phyloP scores from a whole-genome alignment of 2,797 vertebrate genomes.

The Aviceda cuculoides region DNA sequence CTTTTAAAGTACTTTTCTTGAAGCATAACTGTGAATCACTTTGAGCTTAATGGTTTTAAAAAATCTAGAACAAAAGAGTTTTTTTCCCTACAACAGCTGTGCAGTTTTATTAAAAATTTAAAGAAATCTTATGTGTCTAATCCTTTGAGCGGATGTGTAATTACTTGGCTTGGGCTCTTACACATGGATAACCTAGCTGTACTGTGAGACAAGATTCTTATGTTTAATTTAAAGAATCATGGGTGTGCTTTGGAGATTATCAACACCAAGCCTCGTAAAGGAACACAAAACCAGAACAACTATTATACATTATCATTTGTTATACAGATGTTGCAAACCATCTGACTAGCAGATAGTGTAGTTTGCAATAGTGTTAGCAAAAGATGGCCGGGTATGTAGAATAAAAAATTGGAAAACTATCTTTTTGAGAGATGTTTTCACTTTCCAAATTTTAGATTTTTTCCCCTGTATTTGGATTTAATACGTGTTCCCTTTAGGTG shows the following conservation, averaged over 20 bases:
- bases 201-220: slow-evolving; percentile 68
- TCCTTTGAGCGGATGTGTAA: slow-evolving; percentile 75
- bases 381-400: background rate
- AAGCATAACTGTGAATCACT: slow-evolving; percentile 60
- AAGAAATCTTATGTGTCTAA: slow-evolving; percentile 74
- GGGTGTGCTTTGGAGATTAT: slow-evolving; percentile 66
- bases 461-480: background rate
- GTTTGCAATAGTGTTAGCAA: background rate
- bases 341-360: slow-evolving; percentile 23
- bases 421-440: background rate
- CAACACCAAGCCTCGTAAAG: slow-evolving; percentile 54
- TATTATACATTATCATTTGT: slow-evolving; percentile 54
- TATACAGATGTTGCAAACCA: slow-evolving; percentile 43
- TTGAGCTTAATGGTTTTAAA: slow-evolving; percentile 61
- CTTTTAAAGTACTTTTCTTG: slow-evolving; percentile 51
- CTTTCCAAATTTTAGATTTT: background rate
- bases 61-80: slow-evolving; percentile 72
- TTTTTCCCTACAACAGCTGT: slow-evolving; percentile 73
- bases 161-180: slow-evolving; percentile 73
- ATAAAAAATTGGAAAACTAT: background rate
- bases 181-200: slow-evolving; percentile 69
- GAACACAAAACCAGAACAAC: slow-evolving; percentile 53
- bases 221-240: slow-evolving; percentile 75
- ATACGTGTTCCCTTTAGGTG: background rate
- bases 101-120: slow-evolving; percentile 79